Conservation (phyloP, 2,888 invertebrate species). For the Drosophila incognita region DNA sequence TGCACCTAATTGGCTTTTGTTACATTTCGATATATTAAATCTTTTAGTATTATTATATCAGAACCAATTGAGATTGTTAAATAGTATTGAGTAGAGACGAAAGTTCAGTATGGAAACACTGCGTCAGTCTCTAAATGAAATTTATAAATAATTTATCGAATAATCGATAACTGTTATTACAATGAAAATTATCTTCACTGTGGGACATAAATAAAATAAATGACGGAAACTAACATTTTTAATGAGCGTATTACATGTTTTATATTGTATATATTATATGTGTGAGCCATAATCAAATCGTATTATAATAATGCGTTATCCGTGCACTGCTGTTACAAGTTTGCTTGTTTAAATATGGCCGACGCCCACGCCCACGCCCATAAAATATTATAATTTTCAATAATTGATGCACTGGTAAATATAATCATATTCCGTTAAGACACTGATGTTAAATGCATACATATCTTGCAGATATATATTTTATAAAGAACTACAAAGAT, state of each 20-base stretch:
- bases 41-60: background rate
- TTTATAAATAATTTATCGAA: slow-evolving; percentile 27
- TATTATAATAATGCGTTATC: slow-evolving; percentile 28
- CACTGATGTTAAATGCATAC: background rate
- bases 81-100: background rate
- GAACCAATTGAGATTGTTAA: background rate
- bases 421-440: slow-evolving; percentile 10
- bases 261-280: slow-evolving; percentile 16
- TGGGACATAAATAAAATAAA: slow-evolving; percentile 69
- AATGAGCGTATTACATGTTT: slow-evolving; percentile 22
- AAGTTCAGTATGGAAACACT: slow-evolving; percentile 1
- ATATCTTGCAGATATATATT: slow-evolving; percentile 34
- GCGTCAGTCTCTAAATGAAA: background rate
- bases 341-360: slow-evolving; percentile 64
- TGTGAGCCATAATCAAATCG: slow-evolving; percentile 18
- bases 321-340: slow-evolving; percentile 40
- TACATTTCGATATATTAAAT: background rate
- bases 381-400: slow-evolving; percentile 55
- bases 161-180: slow-evolving; percentile 58
- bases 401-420: slow-evolving; percentile 58
- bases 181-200: slow-evolving; percentile 56
- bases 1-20: background rate
- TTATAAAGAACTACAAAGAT: slow-evolving; percentile 12
- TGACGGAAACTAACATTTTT: slow-evolving; percentile 33
- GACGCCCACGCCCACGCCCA: slow-evolving; percentile 78